These are phyloP conservation scores for Coelopa pilipes DNA, from an alignment of 2,888 invertebrate species.

Conservation along the genomic window DNA sequence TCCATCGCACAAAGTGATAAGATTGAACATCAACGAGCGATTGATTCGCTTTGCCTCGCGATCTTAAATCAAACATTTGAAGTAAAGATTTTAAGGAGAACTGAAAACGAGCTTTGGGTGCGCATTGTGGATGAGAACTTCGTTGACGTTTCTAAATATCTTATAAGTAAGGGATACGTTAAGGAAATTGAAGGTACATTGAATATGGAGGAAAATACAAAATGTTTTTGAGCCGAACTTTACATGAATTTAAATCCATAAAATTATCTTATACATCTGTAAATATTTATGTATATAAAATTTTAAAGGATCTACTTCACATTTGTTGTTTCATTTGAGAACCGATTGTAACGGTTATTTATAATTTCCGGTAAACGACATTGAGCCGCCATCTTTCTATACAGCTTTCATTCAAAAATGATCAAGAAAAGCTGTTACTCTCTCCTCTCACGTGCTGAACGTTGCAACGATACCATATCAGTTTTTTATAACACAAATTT, in stretches of 20 bases:
- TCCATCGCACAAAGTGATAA: conserved; percentile 34
- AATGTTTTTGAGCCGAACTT: too few species aligned
- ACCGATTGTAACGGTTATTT: too few species aligned
- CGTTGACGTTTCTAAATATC: conserved; percentile 38
- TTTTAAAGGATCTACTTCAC: too few species aligned
- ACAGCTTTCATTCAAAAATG: background rate
- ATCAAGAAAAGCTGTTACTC: background rate
- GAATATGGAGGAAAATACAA: too few species aligned
- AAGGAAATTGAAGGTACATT: conserved; percentile 24
- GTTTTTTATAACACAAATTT: background rate
- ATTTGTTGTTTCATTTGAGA: too few species aligned
- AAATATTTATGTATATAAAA: too few species aligned
- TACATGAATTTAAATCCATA: too few species aligned
- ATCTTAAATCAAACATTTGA: conserved; percentile 44
- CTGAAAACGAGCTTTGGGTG: conserved; percentile 38
- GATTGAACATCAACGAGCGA: conserved; percentile 34
- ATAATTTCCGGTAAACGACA: too few species aligned
- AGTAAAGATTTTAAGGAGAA: conserved; percentile 41
- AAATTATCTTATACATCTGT: too few species aligned
- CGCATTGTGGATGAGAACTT: conserved; percentile 42
- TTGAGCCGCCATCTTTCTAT: too few species aligned
- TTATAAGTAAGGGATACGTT: conserved; percentile 42
- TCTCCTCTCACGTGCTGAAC: background rate
- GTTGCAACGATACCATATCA: background rate
- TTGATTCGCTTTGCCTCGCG: conserved; percentile 41